Conservation (phyloP, 2,888 invertebrate genomes). For the Muschampia plurimacula region DNA sequence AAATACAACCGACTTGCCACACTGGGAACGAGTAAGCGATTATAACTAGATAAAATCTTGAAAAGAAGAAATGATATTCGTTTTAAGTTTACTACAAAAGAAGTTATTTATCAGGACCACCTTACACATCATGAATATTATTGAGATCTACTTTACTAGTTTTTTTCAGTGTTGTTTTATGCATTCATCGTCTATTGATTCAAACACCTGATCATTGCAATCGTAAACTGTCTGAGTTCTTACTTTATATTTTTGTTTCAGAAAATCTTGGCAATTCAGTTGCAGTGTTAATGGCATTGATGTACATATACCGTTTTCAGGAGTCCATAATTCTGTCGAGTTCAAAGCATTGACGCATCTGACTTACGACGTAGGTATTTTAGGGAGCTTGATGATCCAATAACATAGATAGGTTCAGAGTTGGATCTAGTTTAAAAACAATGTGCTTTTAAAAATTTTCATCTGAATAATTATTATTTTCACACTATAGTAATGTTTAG, state of each 20-base stretch:
- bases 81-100: neutral
- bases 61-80: neutral
- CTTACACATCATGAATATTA: neutral
- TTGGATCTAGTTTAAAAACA: constrained; percentile 14
- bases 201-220: neutral
- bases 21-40: constrained; percentile 7
- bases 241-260: constrained; percentile 19
- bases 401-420: constrained; percentile 54
- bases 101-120: neutral
- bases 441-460: constrained; percentile 20
- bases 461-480: constrained; percentile 15
- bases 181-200: neutral
- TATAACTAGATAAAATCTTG: constrained; percentile 9
- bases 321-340: constrained; percentile 43
- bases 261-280: constrained; percentile 19
- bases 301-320: constrained; percentile 39
- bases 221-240: constrained; percentile 8
- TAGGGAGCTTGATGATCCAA: constrained; percentile 42
- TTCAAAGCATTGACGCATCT: constrained; percentile 41
- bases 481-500: neutral
- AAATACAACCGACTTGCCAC: constrained; percentile 21
- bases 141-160: neutral
- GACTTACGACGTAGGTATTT: constrained; percentile 33
- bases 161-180: neutral
- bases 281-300: constrained; percentile 39